Base-by-base conservation (phyloP, 2,888 invertebrate species). In the Eubasilissa splendida region DNA sequence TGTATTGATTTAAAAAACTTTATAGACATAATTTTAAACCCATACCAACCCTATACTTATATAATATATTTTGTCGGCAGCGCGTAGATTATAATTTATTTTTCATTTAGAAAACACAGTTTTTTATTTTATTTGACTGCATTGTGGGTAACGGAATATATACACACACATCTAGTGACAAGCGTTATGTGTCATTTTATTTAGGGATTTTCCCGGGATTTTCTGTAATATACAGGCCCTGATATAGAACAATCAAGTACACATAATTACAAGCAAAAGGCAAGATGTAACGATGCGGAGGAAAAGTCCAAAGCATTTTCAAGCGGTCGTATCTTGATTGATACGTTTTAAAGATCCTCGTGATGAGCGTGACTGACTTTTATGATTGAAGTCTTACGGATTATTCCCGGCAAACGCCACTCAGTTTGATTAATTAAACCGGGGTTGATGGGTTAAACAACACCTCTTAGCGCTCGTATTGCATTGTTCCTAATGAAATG, bases 361-460 rank as follows among this genome's bases (percentile, higher is more conserved):
- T 22, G 59, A 68, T 66, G n/a, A 74, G 59, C 11, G 52, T 14
- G 54, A 11, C 31, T 4, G n/a, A 14, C 31, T 75, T 42, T 42
- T 42, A 42, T 56, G 77, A 77, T 58, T 52, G 56, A 60, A 58
- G 63, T 63, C 42, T 10, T 7, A 50, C 10, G 50, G 60, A 59
- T 65, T 42, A 52, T 31, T 58, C 74, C 56, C 75, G 68, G 75
- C 63, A 60, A 50, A 66, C 79, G 79, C 63, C 66, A 66, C 65
- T 65, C 65, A 31, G 70, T 65, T 82, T 83, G 83, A 83, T 83
- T 83, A 82, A 83, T 83, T 83, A 82, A 80, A 53, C 54, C 77
- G 74, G 81, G 81, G 82, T 82, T 82, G 80, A 71, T 59, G 82
- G 83, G 82, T 83, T 82, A 83, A 83, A 81, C 83, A 82, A 82